Conservation (phyloP, 2,888 invertebrate species). For the Orchesellides sinensis region DNA sequence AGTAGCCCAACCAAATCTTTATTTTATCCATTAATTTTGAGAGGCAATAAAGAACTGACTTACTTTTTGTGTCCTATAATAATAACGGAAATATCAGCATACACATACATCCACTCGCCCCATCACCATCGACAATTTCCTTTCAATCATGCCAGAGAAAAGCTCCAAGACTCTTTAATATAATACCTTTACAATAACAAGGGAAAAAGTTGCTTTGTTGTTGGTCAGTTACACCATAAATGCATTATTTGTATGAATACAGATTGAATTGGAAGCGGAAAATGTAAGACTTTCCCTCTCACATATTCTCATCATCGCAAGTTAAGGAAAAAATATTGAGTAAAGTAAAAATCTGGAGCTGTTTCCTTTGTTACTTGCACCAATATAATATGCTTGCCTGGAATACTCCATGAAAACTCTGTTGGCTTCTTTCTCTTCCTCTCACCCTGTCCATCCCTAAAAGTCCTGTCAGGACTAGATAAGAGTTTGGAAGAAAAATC, state of each 20-base stretch:
- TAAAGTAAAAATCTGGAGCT: conserved; percentile 18
- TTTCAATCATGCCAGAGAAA: conserved; percentile 41
- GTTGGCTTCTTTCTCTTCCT: conserved; percentile 12
- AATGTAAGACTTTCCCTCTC: conserved; percentile 48
- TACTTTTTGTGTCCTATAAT: neutral
- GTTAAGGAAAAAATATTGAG: conserved; percentile 9
- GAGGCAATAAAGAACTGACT: conserved; percentile 17
- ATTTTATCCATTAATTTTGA: conserved; percentile 10
- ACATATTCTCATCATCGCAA: conserved; percentile 21
- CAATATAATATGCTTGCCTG: neutral
- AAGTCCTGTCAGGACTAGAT: conserved; percentile 75
- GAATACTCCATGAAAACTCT: neutral
- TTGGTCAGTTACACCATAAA: conserved; percentile 62
- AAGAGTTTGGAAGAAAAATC: conserved; percentile 75
- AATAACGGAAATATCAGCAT: neutral
- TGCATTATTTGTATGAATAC: conserved; percentile 62
- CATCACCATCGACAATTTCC: neutral
- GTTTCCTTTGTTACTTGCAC: neutral
- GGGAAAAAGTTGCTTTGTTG: conserved; percentile 12
- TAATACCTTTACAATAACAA: conserved; percentile 33
- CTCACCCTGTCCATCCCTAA: conserved; percentile 48
- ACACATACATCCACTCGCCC: neutral
- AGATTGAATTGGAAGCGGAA: conserved; percentile 42
- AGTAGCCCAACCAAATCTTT: conserved; percentile 44
- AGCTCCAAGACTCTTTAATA: conserved; percentile 28